Conservation (phyloP, 2,113 vertebrate species). For the Pelusios castaneus region DNA sequence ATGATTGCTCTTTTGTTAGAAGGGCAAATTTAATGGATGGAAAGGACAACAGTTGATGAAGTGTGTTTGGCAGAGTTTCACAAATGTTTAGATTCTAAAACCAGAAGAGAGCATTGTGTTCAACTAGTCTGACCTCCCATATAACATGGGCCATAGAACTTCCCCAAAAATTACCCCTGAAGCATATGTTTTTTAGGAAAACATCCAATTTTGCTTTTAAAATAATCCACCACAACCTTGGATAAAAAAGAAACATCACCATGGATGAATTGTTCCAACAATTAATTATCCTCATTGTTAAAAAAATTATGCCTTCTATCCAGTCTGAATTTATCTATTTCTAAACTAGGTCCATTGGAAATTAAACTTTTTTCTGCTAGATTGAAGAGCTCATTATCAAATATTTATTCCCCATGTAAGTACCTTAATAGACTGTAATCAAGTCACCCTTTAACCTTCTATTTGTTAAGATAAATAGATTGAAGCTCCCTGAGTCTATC, state of each 20-base stretch:
- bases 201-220: background rate
- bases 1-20: background rate
- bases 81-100: background rate
- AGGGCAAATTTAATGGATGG: background rate
- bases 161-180: background rate
- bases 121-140: background rate
- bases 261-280: background rate
- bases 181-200: background rate
- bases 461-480: background rate
- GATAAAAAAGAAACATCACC: background rate
- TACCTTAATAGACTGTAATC: background rate
- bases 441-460: background rate
- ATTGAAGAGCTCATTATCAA: background rate
- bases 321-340: background rate
- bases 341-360: background rate
- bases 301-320: background rate
- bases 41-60: background rate
- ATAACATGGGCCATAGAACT: background rate
- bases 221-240: background rate
- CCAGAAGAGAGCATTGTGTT: background rate
- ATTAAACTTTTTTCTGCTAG: background rate
- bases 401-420: background rate
- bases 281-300: background rate
- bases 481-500: background rate
- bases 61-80: background rate